Percentiles rank a stretch among this genome's conserved stretches.
These are phyloP conservation scores for Emydoidea blandingii DNA, from an alignment of 2,797 vertebrate species.

Conservation along the genomic window DNA sequence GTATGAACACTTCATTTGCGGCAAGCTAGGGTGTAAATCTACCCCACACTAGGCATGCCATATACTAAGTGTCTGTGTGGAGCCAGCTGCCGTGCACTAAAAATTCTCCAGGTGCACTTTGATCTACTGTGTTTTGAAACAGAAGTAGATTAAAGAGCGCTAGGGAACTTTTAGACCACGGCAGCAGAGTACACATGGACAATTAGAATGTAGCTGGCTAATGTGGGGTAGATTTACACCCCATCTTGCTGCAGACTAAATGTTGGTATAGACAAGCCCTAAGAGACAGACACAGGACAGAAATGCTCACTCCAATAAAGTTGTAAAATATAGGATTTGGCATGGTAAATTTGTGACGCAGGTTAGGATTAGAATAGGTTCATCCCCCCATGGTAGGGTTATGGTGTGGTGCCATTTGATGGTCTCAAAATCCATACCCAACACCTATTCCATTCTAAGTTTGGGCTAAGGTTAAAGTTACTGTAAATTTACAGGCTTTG, in stretches of 20 bases:
- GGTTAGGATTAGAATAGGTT: not conserved
- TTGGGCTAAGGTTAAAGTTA: not conserved
- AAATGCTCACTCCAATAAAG: not conserved
- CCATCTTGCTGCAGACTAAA: too few species aligned
- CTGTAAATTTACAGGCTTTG: not conserved
- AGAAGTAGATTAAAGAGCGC: not conserved
- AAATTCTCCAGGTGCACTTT: not conserved
- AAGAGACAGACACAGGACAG: not conserved
- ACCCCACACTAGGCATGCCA: not conserved
- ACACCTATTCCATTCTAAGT: too few species aligned
- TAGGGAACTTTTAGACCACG: not conserved
- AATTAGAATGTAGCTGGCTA: not conserved
- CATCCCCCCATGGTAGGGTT: not conserved
- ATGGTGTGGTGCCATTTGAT: not conserved
- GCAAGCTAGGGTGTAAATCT: not conserved
- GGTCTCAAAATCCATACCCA: not conserved
- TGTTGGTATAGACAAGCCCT: not conserved
- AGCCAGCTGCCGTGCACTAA: not conserved
- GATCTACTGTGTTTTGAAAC: not conserved
- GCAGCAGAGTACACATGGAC: not conserved
- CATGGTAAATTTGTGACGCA: not conserved
- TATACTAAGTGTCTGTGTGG: not conserved
- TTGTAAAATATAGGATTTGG: not conserved
- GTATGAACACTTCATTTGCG: not conserved
- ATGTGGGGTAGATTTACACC: not conserved